Evolutionary conservation across 2,797 vertebrate species (phyloP).

Genomic region (Eupleurogrammus muticus): DNA sequence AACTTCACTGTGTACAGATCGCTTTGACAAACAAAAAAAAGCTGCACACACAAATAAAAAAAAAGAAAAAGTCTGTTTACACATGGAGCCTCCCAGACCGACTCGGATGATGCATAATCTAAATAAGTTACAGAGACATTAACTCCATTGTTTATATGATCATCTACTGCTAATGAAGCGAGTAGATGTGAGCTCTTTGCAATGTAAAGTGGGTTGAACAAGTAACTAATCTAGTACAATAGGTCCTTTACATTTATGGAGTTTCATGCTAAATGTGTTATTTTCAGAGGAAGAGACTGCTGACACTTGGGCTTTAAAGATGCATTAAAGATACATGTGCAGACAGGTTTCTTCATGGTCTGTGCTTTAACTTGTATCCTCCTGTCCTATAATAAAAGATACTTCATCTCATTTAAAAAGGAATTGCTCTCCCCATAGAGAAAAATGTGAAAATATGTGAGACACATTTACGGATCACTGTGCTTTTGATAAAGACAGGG

Average conservation of each 20-base stretch:
- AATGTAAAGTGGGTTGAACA: background rate
- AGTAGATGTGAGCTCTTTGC: slow-evolving; percentile 1
- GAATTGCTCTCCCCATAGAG: background rate
- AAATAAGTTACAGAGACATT: slow-evolving; percentile 65
- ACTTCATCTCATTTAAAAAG: slow-evolving; percentile 5
- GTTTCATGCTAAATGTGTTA: background rate
- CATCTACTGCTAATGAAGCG: background rate
- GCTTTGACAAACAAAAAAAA: slow-evolving; percentile 6
- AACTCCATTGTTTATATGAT: slow-evolving; percentile 42
- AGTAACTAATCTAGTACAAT: background rate
- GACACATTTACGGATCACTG: slow-evolving; percentile 19
- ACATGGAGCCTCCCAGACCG: slow-evolving; percentile 14
- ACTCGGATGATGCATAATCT: slow-evolving; percentile 56
- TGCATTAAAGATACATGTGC: background rate
- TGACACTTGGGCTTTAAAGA: slow-evolving; percentile 18
- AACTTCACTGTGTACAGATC: background rate
- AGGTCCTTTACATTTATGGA: slow-evolving; percentile 1
- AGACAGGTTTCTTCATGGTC: slow-evolving; percentile 12
- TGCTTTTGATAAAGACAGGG: slow-evolving; percentile 19
- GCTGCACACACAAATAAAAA: slow-evolving; percentile 19
- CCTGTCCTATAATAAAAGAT: slow-evolving; percentile 27
- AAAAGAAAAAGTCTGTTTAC: slow-evolving; percentile 45
- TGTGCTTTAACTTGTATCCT: background rate
- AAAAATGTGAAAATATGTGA: slow-evolving; percentile 11
- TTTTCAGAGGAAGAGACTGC: slow-evolving; percentile 13